Percentiles rank a stretch among this genome's conserved stretches.
Evolutionary conservation across 1,140 invertebrate genomes (phyloP).

Genomic region (Tetragonula clypearis): DNA sequence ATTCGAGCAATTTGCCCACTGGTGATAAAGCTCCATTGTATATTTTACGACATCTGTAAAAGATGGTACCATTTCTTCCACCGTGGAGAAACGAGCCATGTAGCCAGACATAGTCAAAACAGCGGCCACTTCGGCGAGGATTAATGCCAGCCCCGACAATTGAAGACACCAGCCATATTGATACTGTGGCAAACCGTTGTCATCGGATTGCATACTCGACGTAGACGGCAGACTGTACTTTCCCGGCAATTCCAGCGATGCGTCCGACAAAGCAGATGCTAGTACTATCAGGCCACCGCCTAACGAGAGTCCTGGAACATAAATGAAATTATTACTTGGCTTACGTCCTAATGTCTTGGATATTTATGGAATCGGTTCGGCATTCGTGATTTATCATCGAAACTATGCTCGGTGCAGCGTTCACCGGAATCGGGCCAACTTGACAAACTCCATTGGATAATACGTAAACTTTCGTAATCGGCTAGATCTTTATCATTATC

Average conservation of each 20-base stretch:
- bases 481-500: not conserved
- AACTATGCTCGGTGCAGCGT: not conserved
- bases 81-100: conserved; percentile 84
- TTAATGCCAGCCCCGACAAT: conserved; percentile 85
- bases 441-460: not conserved
- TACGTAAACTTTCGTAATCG: not conserved
- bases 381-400: conserved; percentile 17
- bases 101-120: conserved; percentile 85
- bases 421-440: not conserved
- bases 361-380: conserved; percentile 29
- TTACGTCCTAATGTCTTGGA: conserved; percentile 15
- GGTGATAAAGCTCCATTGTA: not conserved
- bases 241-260: conserved; percentile 81
- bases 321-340: conserved; percentile 50
- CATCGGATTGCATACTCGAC: conserved; percentile 72
- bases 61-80: conserved; percentile 85
- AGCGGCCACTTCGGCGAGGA: conserved; percentile 86
- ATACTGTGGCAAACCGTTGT: conserved; percentile 82
- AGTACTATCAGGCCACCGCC: conserved; percentile 85
- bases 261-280: conserved; percentile 85
- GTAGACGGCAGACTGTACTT: conserved; percentile 78
- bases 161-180: conserved; percentile 89
- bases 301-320: conserved; percentile 84
- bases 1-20: not conserved
- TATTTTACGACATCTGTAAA: not conserved